Evolutionary conservation across 1,140 invertebrate genomes (phyloP), one percentile per base, ranked within the genome.

Genomic region (Hestina assimilis): DNA sequence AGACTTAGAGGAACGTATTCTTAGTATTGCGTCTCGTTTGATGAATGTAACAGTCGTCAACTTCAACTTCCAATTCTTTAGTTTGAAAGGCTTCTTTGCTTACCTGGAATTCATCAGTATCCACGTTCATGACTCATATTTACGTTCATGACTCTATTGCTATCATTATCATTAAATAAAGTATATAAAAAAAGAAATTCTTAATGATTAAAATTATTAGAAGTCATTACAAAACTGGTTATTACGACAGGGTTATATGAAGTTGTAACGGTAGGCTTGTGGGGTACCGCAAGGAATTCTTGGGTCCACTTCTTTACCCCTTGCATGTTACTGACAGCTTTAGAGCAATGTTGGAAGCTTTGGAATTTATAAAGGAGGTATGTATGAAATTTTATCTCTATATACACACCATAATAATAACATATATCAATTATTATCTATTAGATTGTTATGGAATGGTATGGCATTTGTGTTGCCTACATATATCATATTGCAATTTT

Each of bases 341-440:
- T 48, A 45, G 26, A 50, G 45, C 63, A 55, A 66, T 38, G n/a
- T 55, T 64, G 68, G 33, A 70, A 63, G 29, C 35, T 15, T 28
- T 50, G 69, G 75, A 79, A 80, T 76, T 68, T 57, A 45, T 45
- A 48, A 48, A 20, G 47, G 14, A 67, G 51, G 69, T 62, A 69
- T 59, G 56, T 53, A 58, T 68, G 79, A 79, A 80, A 83, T 74
- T 66, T 40, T 56, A 77, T n/a, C 65, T 62, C 48, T 23, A 33
- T 75, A 69, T 70, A 70, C 78, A 33, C 2, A 19, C 8, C 8
- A n/a, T 38, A 9, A 31, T 31, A 31, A 12, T 12, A 31, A 31
- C 11, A 11, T 28, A 28, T 28, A 9, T n/a, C n/a, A n/a, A n/a
- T n/a, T n/a, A n/a, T n/a, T n/a, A n/a, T n/a, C n/a, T n/a, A n/a